Evolutionary conservation across 2,888 invertebrate species (phyloP).

Genomic region (Ceratothoa steindachneri): DNA sequence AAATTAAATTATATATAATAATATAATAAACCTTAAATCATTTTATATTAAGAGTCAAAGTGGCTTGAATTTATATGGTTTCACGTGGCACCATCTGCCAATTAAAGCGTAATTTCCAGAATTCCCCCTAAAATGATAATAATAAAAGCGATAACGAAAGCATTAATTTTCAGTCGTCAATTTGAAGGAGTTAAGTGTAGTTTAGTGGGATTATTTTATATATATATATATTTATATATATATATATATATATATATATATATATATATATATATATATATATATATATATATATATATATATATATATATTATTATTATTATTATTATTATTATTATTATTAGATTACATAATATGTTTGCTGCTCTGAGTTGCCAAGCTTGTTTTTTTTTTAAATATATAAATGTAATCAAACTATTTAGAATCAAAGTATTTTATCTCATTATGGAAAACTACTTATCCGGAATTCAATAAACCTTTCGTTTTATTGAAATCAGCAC

Average conservation of each 20-base stretch:
- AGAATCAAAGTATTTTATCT: not conserved
- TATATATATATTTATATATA: slow-evolving; percentile 13
- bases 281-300: slow-evolving; percentile 6
- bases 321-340: slow-evolving; percentile 10
- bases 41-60: too few species aligned
- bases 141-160: too few species aligned
- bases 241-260: slow-evolving; percentile 2
- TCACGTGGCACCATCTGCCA: too few species aligned
- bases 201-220: too few species aligned
- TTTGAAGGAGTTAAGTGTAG: too few species aligned
- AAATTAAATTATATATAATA: too few species aligned
- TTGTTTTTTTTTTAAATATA: not conserved
- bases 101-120: too few species aligned
- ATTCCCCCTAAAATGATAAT: too few species aligned
- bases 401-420: not conserved
- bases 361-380: not conserved
- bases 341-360: not conserved
- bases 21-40: too few species aligned
- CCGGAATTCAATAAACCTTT: not conserved
- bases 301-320: not conserved
- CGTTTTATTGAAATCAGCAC: not conserved
- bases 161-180: too few species aligned
- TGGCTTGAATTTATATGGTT: too few species aligned
- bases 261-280: slow-evolving; percentile 15
- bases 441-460: not conserved